These are phyloP conservation scores for Blennius ocellaris DNA, from an alignment of 2,113 vertebrate species.

Conservation along the genomic window DNA sequence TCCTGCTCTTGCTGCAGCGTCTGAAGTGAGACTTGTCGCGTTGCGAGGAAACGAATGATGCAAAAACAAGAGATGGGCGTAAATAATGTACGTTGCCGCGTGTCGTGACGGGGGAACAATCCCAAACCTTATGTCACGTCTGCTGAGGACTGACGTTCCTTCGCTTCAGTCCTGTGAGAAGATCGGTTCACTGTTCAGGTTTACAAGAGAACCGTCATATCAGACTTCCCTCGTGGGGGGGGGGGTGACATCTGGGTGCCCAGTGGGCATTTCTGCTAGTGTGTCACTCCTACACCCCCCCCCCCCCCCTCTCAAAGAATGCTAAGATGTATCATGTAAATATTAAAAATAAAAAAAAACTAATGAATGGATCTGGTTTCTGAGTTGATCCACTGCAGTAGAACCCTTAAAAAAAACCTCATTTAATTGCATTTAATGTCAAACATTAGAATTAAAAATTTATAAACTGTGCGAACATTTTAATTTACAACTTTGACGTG, in stretches of 20 bases:
- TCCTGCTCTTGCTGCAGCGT: conserved; percentile 47
- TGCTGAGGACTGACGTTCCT: conserved; percentile 25
- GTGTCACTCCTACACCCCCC: conserved; percentile 18
- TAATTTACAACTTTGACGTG: no score
- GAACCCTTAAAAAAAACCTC: not conserved
- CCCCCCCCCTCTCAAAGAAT: conserved; percentile 17
- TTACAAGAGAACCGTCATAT: conserved; percentile 1
- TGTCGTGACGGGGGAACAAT: conserved; percentile 16
- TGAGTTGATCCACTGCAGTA: not conserved
- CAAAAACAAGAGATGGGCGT: conserved; percentile 51
- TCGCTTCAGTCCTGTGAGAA: conserved; percentile 14
- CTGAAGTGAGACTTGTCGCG: conserved; percentile 12
- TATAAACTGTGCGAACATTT: no score
- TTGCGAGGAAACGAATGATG: conserved; percentile 7
- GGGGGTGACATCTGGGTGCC: conserved; percentile 17
- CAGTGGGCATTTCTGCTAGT: conserved; percentile 30
- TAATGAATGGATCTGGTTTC: conserved; percentile 1
- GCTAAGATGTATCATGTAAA: conserved; percentile 50
- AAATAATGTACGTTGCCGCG: conserved; percentile 42
- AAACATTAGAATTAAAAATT: no score
- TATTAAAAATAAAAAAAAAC: conserved; percentile 24
- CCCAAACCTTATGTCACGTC: conserved; percentile 3
- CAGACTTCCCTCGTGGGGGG: not conserved
- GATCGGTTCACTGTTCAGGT: conserved; percentile 15
- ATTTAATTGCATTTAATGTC: no score